A percentile compares a stretch with the other conserved stretches of the same genome.
phyloP scores from a whole-genome alignment of 2,888 invertebrate genomes.

The Calameuta filiformis region DNA sequence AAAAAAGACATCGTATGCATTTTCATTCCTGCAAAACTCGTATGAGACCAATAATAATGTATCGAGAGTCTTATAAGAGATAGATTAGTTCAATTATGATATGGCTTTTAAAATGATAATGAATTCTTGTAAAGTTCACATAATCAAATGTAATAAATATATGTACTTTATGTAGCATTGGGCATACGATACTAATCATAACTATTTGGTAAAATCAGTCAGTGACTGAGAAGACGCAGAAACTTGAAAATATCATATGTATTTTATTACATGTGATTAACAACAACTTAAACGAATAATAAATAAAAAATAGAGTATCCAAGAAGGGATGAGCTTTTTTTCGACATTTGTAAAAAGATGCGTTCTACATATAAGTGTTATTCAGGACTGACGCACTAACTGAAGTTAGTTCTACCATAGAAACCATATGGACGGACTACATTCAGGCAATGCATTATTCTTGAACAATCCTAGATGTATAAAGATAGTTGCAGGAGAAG shows the following conservation, averaged over 20 bases:
- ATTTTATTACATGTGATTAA: conserved; percentile 33
- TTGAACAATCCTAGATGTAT: neutral
- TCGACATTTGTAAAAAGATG: neutral
- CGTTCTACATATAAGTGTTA: neutral
- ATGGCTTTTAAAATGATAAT: neutral
- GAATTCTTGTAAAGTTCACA: neutral
- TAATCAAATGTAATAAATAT: neutral
- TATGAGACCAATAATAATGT: conserved; percentile 45
- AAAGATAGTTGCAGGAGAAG: neutral
- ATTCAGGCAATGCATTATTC: neutral
- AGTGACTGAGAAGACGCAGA: conserved; percentile 7
- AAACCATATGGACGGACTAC: neutral
- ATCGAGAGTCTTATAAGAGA: neutral
- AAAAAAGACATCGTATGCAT: conserved; percentile 75
- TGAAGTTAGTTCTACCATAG: neutral
- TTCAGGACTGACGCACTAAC: neutral
- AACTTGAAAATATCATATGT: conserved; percentile 34
- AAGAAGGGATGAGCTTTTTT: conserved; percentile 10
- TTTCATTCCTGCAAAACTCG: conserved; percentile 76
- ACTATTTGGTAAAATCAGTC: neutral
- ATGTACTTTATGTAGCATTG: neutral
- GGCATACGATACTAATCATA: neutral
- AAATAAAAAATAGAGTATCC: conserved; percentile 44
- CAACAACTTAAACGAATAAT: conserved; percentile 42
- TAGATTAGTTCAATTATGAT: neutral